Percentiles rank a stretch among this genome's conserved stretches.
phyloP scores from a whole-genome alignment of 2,888 invertebrate species.

The Drosophila subsilvestris region DNA sequence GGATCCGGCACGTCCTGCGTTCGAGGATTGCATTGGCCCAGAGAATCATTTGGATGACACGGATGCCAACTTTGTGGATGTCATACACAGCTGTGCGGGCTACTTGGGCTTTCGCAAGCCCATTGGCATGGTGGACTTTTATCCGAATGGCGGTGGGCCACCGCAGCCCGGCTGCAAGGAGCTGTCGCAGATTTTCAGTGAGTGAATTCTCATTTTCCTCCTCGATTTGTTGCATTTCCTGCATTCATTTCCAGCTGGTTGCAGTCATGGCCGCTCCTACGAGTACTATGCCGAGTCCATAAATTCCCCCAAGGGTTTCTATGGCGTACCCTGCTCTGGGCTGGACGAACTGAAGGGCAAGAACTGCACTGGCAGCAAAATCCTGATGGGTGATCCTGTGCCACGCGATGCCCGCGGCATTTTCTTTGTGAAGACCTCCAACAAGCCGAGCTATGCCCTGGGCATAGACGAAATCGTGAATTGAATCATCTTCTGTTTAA shows the following conservation, averaged over 20 bases:
- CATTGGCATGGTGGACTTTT: conserved; percentile 90
- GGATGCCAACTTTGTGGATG: conserved; percentile 90
- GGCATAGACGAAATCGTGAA: conserved; percentile 72
- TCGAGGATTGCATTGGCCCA: conserved; percentile 82
- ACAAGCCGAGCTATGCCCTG: conserved; percentile 86
- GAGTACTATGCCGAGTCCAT: conserved; percentile 88
- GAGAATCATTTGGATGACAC: conserved; percentile 86
- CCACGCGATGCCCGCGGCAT: conserved; percentile 85
- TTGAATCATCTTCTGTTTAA: conserved; percentile 8
- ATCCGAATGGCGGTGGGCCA: conserved; percentile 89
- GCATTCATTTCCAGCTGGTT: conserved; percentile 86
- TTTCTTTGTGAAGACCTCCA: conserved; percentile 87
- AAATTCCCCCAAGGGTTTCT: conserved; percentile 85
- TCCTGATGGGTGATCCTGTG: conserved; percentile 86
- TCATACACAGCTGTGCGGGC: conserved; percentile 90
- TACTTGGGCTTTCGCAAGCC: conserved; percentile 86
- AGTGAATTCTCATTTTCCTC: too few species aligned
- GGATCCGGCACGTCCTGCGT: conserved; percentile 87
- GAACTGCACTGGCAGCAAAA: conserved; percentile 79
- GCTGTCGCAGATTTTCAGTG: conserved; percentile 83
- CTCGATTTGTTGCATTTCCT: too few species aligned
- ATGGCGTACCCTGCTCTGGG: conserved; percentile 86
- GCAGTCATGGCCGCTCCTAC: conserved; percentile 89
- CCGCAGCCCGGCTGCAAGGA: conserved; percentile 89
- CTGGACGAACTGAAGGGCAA: conserved; percentile 82